These are phyloP conservation scores for Cladorhizidae sp. DNA, from an alignment of 37 sponge, comb jelly and placozoan species.

Conservation along the genomic window DNA sequence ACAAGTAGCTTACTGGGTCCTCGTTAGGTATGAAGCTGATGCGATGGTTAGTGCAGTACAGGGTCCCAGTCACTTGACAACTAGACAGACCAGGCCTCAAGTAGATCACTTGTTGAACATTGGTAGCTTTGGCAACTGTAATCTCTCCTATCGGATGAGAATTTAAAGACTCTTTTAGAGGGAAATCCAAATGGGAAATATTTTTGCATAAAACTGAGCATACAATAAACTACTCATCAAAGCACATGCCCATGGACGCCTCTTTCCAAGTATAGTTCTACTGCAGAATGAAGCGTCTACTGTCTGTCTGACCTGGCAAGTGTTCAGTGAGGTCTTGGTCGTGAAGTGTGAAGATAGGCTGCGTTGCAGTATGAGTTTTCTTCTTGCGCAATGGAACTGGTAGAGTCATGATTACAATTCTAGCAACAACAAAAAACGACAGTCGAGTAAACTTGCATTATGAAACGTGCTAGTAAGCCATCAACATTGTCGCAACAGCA, in stretches of 20 bases:
- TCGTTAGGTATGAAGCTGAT: constrained; percentile 42
- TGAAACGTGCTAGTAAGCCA: too few relatives aligned
- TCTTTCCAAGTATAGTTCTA: too few relatives aligned
- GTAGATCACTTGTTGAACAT: constrained; percentile 38
- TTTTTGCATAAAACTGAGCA: too few relatives aligned
- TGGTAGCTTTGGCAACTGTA: constrained; percentile 28
- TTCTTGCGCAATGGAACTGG: background rate
- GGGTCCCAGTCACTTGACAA: constrained; percentile 17
- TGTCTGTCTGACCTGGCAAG: background rate
- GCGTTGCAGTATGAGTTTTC: background rate
- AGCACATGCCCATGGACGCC: too few relatives aligned
- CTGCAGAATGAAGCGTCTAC: too few relatives aligned
- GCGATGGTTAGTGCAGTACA: constrained; percentile 66
- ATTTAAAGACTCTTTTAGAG: background rate
- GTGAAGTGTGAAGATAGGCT: background rate
- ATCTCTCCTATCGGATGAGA: constrained; percentile 34
- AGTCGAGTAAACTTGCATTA: too few relatives aligned
- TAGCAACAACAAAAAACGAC: too few relatives aligned
- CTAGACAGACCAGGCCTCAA: constrained; percentile 19
- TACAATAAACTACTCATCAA: too few relatives aligned
- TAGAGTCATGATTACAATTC: background rate
- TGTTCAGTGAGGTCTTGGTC: background rate
- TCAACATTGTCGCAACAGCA: too few relatives aligned
- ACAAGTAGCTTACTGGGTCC: background rate
- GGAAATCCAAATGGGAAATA: too few relatives aligned